A percentile compares a stretch with the other conserved stretches of the same genome.
phyloP scores from a whole-genome alignment of 2,888 invertebrate species.

The Unio delphinus region DNA sequence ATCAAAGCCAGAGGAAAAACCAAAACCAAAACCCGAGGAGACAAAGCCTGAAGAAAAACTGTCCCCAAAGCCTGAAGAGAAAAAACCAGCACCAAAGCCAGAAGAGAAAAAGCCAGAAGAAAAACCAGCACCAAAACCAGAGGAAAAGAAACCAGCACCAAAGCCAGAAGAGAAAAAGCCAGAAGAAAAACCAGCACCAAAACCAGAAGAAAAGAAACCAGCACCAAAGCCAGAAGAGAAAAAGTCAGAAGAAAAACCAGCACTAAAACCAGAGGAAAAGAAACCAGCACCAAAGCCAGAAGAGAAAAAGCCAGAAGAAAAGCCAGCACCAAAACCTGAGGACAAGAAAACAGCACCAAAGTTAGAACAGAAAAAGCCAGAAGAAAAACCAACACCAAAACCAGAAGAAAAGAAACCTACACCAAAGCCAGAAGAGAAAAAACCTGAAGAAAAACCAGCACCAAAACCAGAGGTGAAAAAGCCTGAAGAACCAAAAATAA shows the following conservation, averaged over 20 bases:
- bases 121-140: constrained; percentile 5
- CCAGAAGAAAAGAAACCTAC: constrained; percentile 16
- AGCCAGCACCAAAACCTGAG: constrained; percentile 5
- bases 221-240: constrained; percentile 75
- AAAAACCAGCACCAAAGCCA: not conserved
- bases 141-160: constrained; percentile 10
- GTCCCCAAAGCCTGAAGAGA: not conserved
- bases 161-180: constrained; percentile 21
- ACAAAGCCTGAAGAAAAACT: constrained; percentile 1
- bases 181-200: constrained; percentile 25
- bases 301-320: constrained; percentile 9
- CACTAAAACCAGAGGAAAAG: constrained; percentile 20
- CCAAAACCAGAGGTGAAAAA: constrained; percentile 20
- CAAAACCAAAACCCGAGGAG: too few relatives aligned
- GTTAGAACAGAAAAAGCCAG: constrained; percentile 11
- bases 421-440: constrained; percentile 13
- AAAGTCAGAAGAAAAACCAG: constrained; percentile 21
- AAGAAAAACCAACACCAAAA: constrained; percentile 9
- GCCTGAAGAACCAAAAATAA: constrained; percentile 18
- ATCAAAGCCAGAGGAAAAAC: too few relatives aligned
- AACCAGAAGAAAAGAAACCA: constrained; percentile 53
- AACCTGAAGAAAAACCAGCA: constrained; percentile 22
- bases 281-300: constrained; percentile 11
- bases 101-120: not conserved
- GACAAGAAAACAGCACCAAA: constrained; percentile 7